Percentiles rank a stretch among this genome's conserved stretches.
phyloP scores from a whole-genome alignment of 2,797 vertebrate genomes.

The Poecilia wingei region DNA sequence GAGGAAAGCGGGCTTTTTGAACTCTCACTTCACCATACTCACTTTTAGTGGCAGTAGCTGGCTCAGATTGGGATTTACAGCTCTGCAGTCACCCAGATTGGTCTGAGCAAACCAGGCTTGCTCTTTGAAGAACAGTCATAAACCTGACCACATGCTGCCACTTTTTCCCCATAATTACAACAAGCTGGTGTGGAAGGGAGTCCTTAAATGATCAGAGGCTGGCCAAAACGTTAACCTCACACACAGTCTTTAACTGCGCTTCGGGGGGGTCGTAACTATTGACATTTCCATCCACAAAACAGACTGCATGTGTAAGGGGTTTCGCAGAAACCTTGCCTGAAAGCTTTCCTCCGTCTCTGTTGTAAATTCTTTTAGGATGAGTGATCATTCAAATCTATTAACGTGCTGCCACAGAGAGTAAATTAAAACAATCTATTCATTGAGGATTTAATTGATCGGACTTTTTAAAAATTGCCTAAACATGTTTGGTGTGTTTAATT shows the following conservation, averaged over 20 bases:
- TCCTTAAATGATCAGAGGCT: constrained; percentile 79
- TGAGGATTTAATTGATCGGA: constrained; percentile 49
- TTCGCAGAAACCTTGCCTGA: constrained; percentile 53
- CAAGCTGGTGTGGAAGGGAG: constrained; percentile 82
- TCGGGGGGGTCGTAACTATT: constrained; percentile 80
- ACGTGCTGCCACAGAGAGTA: constrained; percentile 41
- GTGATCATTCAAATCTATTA: constrained; percentile 39
- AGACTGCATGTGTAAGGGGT: constrained; percentile 71
- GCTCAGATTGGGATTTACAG: constrained; percentile 78
- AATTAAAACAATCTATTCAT: constrained; percentile 50
- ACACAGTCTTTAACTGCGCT: constrained; percentile 61
- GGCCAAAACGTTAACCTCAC: constrained; percentile 74
- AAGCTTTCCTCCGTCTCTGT: constrained; percentile 31
- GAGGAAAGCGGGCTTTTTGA: constrained; percentile 63
- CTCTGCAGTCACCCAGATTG: constrained; percentile 78
- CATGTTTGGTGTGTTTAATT: constrained; percentile 42
- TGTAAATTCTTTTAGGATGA: constrained; percentile 50
- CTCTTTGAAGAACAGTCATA: constrained; percentile 83
- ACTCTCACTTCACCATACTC: constrained; percentile 29
- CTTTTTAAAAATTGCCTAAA: constrained; percentile 43
- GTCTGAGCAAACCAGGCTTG: constrained; percentile 70
- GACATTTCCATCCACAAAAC: constrained; percentile 75
- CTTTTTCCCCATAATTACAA: constrained; percentile 88
- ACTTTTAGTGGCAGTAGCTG: constrained; percentile 66
- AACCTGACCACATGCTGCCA: constrained; percentile 85